These are phyloP conservation scores for Habroteleia sp. DNA, from an alignment of 2,888 invertebrate species.

Conservation along the genomic window DNA sequence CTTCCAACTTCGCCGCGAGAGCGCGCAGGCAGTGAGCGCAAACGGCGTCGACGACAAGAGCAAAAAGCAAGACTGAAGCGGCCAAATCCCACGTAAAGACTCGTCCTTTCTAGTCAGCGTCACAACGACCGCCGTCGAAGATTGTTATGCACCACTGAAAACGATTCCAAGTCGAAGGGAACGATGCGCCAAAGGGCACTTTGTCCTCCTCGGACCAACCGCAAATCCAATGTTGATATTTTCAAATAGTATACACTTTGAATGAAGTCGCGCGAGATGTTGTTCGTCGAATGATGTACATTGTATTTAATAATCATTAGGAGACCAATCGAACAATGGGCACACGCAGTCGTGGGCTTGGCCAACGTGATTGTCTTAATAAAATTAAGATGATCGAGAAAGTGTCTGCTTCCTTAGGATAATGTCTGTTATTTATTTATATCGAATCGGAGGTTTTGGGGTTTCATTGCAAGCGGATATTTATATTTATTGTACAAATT, in stretches of 20 bases:
- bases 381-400: too few relatives aligned
- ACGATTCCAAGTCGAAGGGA: slow-evolving; percentile 26
- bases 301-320: background rate
- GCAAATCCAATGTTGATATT: slow-evolving; percentile 36
- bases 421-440: too few relatives aligned
- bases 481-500: too few relatives aligned
- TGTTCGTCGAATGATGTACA: background rate
- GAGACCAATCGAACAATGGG: too few relatives aligned
- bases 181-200: slow-evolving; percentile 6
- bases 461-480: too few relatives aligned
- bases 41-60: slow-evolving; percentile 82
- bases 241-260: slow-evolving; percentile 24
- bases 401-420: too few relatives aligned
- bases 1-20: slow-evolving; percentile 84
- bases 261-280: background rate
- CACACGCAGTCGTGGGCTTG: too few relatives aligned
- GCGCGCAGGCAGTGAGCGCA: slow-evolving; percentile 76
- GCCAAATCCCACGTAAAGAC: slow-evolving; percentile 33
- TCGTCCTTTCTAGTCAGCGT: slow-evolving; percentile 46
- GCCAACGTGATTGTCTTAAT: too few relatives aligned
- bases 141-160: slow-evolving; percentile 25
- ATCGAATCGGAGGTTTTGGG: too few relatives aligned
- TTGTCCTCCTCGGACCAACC: slow-evolving; percentile 18
- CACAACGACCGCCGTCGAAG: slow-evolving; percentile 17
- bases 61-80: slow-evolving; percentile 82